Evolutionary conservation across 2,888 invertebrate genomes (phyloP), one percentile per base, ranked within the genome.

Genomic region (Drosophila differens): DNA sequence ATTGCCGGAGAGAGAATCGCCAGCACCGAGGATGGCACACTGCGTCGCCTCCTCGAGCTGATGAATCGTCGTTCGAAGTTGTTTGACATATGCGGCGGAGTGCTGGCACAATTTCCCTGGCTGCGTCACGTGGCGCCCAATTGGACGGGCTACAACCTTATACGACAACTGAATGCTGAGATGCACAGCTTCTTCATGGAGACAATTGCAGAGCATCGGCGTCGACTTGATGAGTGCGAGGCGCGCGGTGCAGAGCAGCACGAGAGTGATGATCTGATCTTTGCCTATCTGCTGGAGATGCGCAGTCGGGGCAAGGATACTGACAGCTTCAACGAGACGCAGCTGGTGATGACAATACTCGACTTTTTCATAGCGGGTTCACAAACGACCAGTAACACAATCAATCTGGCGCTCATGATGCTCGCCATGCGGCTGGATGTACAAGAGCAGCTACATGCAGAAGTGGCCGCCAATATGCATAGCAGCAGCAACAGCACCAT

Each of bases 301-400:
- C 91, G 94, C 30, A 58, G 61, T 19, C 61, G 72, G 4, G 47
- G 66, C 41, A 63, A 69, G 32, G 73, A 74, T 7, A 71, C 74
- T 16, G 72, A 79, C 54, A 92, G 92, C 32, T 93, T 95, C 91
- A 91, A 92, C 94, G 96, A 95, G 68, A 95, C 95, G 7, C 96
- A 96, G 85, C 90, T 96, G 60, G 92, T 95, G 6, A 94, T 96
- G 94, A 94, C 95, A 6, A 95, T 96, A 79, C 87, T 96, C 65
- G 96, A 96, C 90, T 94, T 96, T 54, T 95, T 96, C 81, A 94
- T 96, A 82, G 96, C 95, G 7, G 96, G 96, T 3, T 94, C 95
- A 0, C 94, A 94, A 79, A 96, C 96, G 0, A 96, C 96, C 0
- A 95, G 95, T 70, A 94, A 94, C 44, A 95, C 95, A 0, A 91